Base-by-base conservation (phyloP, 2,888 invertebrate species). In the Caenorhabditis wallacei region DNA sequence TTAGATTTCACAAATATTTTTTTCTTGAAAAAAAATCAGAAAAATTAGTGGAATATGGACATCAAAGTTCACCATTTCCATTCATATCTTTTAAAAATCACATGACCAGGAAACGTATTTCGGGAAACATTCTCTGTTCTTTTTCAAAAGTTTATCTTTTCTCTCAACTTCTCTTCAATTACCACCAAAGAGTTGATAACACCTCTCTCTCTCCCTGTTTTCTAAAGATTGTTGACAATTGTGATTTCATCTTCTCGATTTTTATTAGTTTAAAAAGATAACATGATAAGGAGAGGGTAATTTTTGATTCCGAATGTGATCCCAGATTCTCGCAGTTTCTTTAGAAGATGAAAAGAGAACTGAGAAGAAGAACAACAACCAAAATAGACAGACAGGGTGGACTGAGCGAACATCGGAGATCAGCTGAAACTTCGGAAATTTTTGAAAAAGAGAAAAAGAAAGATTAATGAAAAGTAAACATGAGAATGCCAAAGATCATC, bases 321-420 rank as follows among this genome's bases (percentile, higher is more conserved):
- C 56, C 26, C 43, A n/a, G 40, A 26, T 20, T 51, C 26, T 22
- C 48, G 22, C 18, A 11, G 48, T 66, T 37, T 24, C 13, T 24
- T 37, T 13, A 24, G 24, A 22, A 43, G 46, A 37, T n/a, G 35
- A 54, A 30, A 51, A 51, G 30, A 54, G 35, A 74, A 48, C 56
- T 16, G 64, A 43, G 10, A 18, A 54, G 24, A 18, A 75, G 48
- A 66, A 76, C 30, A 22, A 68, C 20, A 48, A 48, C 43, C 22
- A 43, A 68, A 68, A 59, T 68, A 69, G 69, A 78, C 46, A 54
- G 35, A 46, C 10, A 43, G n/a, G 48, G 43, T 43, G 48, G 22
- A 53, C 30, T 54, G n/a, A 46, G 46, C n/a, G 71, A 80, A 80
- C 80, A 80, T 80, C 74, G 74, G 48, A 80, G 69, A 70, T 74